phyloP scores from a whole-genome alignment of 2,888 invertebrate genomes.

The Lottia gigantea region DNA sequence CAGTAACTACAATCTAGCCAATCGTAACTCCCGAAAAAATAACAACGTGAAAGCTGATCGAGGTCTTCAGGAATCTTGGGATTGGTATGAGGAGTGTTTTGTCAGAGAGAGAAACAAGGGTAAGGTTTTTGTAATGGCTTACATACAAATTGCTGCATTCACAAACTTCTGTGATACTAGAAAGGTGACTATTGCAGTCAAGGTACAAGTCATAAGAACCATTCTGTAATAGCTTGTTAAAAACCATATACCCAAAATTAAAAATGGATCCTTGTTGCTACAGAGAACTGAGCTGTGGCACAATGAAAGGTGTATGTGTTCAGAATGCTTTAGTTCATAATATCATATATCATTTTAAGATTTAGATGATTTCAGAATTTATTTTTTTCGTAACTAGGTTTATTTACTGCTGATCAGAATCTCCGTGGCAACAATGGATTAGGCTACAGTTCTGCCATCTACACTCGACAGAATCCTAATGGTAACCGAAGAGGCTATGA shows the following conservation, averaged over 20 bases:
- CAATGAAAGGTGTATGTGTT: no score
- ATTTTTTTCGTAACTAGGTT: conserved; percentile 40
- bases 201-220: no score
- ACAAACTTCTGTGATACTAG: no score
- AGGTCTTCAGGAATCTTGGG: conserved; percentile 65
- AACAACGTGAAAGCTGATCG: conserved; percentile 42
- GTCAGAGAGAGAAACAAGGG: conserved; percentile 63
- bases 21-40: conserved; percentile 38
- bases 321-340: no score
- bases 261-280: no score
- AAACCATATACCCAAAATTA: no score
- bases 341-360: background rate
- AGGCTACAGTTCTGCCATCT: conserved; percentile 60
- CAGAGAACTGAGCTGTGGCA: no score
- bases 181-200: no score
- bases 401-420: conserved; percentile 66
- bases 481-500: conserved; percentile 66
- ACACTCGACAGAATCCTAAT: conserved; percentile 66
- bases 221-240: no score
- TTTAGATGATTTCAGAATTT: background rate
- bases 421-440: conserved; percentile 55
- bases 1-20: conserved; percentile 34
- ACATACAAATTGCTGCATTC: no score
- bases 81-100: conserved; percentile 65
- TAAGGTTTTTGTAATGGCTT: conserved; percentile 27